phyloP scores from a whole-genome alignment of 2,888 invertebrate genomes.

The Chalcosyrphus nemorum region DNA sequence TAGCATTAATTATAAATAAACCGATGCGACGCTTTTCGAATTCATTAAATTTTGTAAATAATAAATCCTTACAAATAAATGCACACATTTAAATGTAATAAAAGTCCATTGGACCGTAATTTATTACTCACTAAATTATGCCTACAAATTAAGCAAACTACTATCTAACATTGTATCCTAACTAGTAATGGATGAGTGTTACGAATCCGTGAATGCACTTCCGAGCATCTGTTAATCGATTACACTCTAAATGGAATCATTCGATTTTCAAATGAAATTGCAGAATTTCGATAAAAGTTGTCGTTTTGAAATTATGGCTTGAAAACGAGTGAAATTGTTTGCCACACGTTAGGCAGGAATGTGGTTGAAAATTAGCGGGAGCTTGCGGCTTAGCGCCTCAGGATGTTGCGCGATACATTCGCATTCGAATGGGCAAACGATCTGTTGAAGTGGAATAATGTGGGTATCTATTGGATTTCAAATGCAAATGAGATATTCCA shows the following conservation, averaged over 20 bases:
- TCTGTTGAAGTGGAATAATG: background rate
- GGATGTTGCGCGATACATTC: background rate
- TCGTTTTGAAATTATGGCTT: background rate
- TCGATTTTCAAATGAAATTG: background rate
- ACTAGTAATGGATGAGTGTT: background rate
- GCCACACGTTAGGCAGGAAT: background rate
- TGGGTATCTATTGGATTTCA: background rate
- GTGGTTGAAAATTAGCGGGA: background rate
- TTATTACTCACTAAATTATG: background rate
- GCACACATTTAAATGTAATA: background rate
- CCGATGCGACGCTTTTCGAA: background rate
- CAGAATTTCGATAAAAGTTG: background rate
- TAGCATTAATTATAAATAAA: background rate
- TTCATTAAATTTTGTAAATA: background rate
- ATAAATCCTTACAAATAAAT: background rate
- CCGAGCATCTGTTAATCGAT: background rate
- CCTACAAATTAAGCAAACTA: background rate
- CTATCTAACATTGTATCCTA: background rate
- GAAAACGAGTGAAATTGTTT: background rate
- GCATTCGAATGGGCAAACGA: background rate
- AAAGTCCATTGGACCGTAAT: background rate
- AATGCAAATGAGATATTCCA: constrained; percentile 11
- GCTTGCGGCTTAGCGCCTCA: background rate
- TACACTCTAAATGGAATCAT: constrained; percentile 1
- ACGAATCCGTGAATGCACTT: background rate